phyloP scores from a whole-genome alignment of 2,888 invertebrate genomes.

The Elmis aenea region DNA sequence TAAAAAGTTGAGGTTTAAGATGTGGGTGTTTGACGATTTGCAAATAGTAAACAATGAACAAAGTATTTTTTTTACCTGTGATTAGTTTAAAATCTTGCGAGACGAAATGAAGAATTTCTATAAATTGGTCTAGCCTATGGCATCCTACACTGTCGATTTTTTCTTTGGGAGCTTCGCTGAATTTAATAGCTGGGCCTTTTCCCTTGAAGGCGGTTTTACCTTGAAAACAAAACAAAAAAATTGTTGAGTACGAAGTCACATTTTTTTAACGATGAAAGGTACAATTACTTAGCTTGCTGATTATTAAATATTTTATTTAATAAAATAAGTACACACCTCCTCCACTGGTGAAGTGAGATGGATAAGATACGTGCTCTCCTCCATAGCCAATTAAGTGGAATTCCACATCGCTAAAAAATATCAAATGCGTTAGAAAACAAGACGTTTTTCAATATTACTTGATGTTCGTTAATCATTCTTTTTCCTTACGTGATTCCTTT shows the following conservation, averaged over 20 bases:
- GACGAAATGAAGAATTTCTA: slow-evolving; percentile 32
- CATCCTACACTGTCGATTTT: slow-evolving; percentile 27
- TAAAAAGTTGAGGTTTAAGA: no score
- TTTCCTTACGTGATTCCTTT: slow-evolving; percentile 61
- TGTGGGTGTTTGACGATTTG: no score
- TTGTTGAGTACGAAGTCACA: no score
- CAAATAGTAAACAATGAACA: no score
- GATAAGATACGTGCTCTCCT: slow-evolving; percentile 52
- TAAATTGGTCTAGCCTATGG: slow-evolving; percentile 31
- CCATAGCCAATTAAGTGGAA: slow-evolving; percentile 57
- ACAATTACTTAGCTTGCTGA: no score
- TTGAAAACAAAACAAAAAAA: no score
- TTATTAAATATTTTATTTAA: no score
- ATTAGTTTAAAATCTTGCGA: slow-evolving; percentile 37
- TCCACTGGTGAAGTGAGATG: slow-evolving; percentile 56
- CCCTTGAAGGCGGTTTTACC: slow-evolving; percentile 47
- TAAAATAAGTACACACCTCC: no score
- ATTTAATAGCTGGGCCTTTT: slow-evolving; percentile 46
- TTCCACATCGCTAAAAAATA: slow-evolving; percentile 51
- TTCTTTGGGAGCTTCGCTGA: slow-evolving; percentile 32
- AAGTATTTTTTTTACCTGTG: no score
- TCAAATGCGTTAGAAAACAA: slow-evolving; percentile 1
- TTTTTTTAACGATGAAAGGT: no score
- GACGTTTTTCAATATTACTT: neutral
- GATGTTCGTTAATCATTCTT: no score